Conservation (phyloP, 2,888 invertebrate genomes). For the Osmoderma eremita region DNA sequence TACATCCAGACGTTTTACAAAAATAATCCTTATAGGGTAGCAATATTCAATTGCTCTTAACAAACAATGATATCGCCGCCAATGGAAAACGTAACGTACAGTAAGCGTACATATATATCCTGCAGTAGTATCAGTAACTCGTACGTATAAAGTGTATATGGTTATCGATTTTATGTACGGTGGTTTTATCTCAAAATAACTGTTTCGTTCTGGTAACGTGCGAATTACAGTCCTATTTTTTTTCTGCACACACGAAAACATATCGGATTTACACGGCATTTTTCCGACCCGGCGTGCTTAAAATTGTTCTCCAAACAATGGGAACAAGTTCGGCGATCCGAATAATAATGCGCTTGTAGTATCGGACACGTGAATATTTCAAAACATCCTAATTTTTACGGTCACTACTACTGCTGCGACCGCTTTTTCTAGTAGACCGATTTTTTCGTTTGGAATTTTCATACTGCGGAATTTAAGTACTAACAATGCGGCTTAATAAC, state of each 20-base stretch:
- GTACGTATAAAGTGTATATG: neutral
- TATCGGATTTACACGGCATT: neutral
- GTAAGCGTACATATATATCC: too few species aligned
- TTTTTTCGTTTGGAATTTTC: too few species aligned
- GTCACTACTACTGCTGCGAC: neutral
- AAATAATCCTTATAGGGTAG: too few species aligned
- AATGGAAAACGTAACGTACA: too few species aligned
- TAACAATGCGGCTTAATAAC: too few species aligned
- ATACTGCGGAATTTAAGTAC: too few species aligned
- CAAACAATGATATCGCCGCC: too few species aligned
- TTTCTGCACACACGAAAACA: conserved; percentile 1
- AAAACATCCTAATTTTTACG: neutral
- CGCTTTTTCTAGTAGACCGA: too few species aligned
- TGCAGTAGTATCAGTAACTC: neutral
- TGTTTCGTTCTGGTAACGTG: neutral
- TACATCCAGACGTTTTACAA: too few species aligned
- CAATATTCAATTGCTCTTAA: too few species aligned
- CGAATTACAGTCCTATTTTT: neutral
- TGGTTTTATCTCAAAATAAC: neutral
- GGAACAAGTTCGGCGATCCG: neutral
- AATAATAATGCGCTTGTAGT: neutral
- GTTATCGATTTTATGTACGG: conserved; percentile 5
- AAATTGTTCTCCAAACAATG: neutral
- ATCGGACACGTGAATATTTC: neutral
- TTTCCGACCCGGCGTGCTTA: neutral